These are phyloP conservation scores for Onychostoma macrolepis DNA, from an alignment of 2,113 vertebrate genomes.

Conservation along the genomic window DNA sequence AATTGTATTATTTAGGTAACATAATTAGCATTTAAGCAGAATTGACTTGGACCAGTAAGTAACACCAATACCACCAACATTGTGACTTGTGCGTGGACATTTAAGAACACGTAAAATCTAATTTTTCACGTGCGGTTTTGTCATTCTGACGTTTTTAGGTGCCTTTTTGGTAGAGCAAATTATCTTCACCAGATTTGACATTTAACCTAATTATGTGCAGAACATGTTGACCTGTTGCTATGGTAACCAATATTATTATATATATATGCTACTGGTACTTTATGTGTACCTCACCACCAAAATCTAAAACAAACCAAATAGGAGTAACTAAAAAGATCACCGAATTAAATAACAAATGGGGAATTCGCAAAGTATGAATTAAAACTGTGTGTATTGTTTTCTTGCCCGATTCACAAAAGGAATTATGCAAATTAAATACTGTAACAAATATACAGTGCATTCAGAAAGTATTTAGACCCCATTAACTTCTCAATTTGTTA, in stretches of 20 bases:
- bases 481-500: too few species aligned
- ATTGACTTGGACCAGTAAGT: too few species aligned
- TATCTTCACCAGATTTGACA: conserved; percentile 7
- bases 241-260: not conserved
- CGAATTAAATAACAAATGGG: not conserved
- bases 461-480: too few species aligned
- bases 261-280: not conserved
- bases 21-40: too few species aligned
- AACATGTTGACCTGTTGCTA: conserved; percentile 31
- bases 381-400: not conserved
- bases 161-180: not conserved
- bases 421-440: not conserved
- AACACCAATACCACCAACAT: too few species aligned
- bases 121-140: not conserved
- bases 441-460: not conserved
- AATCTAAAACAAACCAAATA: not conserved
- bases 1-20: too few species aligned
- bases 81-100: too few species aligned
- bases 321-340: not conserved
- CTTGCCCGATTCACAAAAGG: not conserved
- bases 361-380: not conserved
- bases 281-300: not conserved
- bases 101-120: not conserved
- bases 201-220: not conserved
- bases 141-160: conserved; percentile 1